These are phyloP conservation scores for Buathra laborator DNA, from an alignment of 2,888 invertebrate genomes.

Conservation along the genomic window DNA sequence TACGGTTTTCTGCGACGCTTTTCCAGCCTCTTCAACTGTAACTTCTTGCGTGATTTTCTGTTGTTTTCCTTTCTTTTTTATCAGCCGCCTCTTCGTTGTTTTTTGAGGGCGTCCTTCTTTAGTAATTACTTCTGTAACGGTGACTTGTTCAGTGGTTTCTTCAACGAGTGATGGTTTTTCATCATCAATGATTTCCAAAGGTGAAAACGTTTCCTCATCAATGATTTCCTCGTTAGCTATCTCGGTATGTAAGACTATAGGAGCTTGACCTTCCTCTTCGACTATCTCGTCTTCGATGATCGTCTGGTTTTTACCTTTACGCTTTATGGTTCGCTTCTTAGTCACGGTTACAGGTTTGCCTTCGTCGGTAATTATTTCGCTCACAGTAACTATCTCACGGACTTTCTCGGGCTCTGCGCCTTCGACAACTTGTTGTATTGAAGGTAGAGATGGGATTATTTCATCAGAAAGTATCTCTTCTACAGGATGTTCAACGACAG, in stretches of 20 bases:
- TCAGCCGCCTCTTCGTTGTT: slow-evolving; percentile 74
- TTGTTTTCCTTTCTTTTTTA: slow-evolving; percentile 81
- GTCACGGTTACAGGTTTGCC: slow-evolving; percentile 80
- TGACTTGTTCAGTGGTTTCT: slow-evolving; percentile 76
- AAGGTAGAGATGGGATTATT: slow-evolving; percentile 69
- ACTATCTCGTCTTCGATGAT: slow-evolving; percentile 69
- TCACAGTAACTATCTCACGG: slow-evolving; percentile 80
- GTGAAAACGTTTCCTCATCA: slow-evolving; percentile 81
- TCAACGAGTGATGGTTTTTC: slow-evolving; percentile 77
- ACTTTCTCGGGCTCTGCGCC: slow-evolving; percentile 78
- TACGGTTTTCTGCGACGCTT: slow-evolving; percentile 77
- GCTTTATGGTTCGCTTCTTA: slow-evolving; percentile 68
- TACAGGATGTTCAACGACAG: slow-evolving; percentile 73
- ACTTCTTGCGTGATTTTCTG: slow-evolving; percentile 70
- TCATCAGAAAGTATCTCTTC: slow-evolving; percentile 68
- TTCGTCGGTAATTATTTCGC: slow-evolving; percentile 78
- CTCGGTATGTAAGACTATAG: slow-evolving; percentile 81
- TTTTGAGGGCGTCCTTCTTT: slow-evolving; percentile 76
- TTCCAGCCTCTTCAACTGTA: slow-evolving; percentile 83
- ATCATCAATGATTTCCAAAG: slow-evolving; percentile 77
- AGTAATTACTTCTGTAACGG: slow-evolving; percentile 66
- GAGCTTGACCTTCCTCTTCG: slow-evolving; percentile 80
- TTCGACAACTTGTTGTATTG: slow-evolving; percentile 47
- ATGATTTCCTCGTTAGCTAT: slow-evolving; percentile 76
- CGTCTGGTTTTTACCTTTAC: slow-evolving; percentile 71